Base-by-base conservation (phyloP, 2,113 vertebrate species). In the Oryzias woworae region DNA sequence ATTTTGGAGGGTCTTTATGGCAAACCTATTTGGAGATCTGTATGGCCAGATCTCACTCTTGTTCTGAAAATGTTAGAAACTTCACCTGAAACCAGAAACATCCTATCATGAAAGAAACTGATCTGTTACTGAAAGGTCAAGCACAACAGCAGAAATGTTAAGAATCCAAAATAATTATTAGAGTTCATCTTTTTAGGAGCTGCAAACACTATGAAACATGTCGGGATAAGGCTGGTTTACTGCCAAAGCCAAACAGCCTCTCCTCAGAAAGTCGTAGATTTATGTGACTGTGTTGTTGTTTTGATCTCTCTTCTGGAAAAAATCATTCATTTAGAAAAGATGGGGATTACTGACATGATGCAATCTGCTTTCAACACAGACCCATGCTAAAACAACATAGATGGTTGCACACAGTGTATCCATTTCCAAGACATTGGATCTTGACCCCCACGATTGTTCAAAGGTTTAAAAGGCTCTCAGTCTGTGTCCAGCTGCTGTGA, bases 381-480 rank as follows among this genome's bases (percentile, higher is more conserved):
- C 6, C 31, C 7, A 36, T 8, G 31, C 31, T 36, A 10, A 7
- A 36, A 36, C 31, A 7, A 36, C 36, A 36, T 36, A 15, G 24
- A 10, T 20, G 43, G 44, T 14, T 61, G n/a, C 62, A 42, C 41
- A 42, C 66, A 42, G 24, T 22, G 54, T 23, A 46, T 75, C 75
- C 66, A 49, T 74, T 73, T 60, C 53, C 57, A 24, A 42, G 61
- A 60, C 54, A 54, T 52, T 72, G 85, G 75, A 80, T 81, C 69
- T 82, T 89, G 85, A 88, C 88, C 89, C 73, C 62, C 4, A 28
- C 46, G 70, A 84, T 91, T 92, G 78, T 88, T 65, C 8, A 1
- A 49, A 67, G 85, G 83, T 90, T 90, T 54, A 89, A 78, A 83
- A 81, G 82, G 51, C 66, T 60, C 73, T 57, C 70, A 45, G 59